A percentile compares a stretch with the other conserved stretches of the same genome.
Conservation (phyloP, 2,113 vertebrate species). For the Scomber colias region DNA sequence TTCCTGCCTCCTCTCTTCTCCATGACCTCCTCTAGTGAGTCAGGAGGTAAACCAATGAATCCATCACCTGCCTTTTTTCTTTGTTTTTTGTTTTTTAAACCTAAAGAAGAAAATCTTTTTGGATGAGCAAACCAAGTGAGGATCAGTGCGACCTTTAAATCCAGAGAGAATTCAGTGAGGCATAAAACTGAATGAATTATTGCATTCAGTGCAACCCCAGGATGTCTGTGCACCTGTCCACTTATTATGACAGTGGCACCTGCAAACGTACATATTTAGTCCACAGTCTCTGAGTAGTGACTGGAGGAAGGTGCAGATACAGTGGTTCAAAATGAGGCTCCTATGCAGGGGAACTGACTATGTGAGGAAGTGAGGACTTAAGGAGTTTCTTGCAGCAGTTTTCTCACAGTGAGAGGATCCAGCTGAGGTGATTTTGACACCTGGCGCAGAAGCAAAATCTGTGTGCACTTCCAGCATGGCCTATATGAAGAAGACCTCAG, state of each 20-base stretch:
- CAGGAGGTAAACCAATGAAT: no score
- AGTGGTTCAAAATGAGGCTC: slow-evolving; percentile 27
- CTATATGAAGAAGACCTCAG: slow-evolving; percentile 1
- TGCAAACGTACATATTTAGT: background rate
- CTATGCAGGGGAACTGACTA: slow-evolving; percentile 7
- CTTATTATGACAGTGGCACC: background rate
- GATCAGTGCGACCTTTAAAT: background rate
- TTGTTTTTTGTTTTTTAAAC: background rate
- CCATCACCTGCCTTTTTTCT: no score
- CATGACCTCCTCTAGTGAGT: no score
- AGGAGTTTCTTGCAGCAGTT: slow-evolving; percentile 19
- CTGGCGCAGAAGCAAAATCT: slow-evolving; percentile 7
- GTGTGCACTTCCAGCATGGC: slow-evolving; percentile 1
- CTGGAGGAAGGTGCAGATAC: slow-evolving; percentile 2
- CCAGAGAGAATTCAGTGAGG: background rate
- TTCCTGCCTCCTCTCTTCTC: no score
- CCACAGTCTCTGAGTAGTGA: background rate
- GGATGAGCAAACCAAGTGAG: background rate
- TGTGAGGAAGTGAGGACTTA: background rate
- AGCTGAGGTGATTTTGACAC: slow-evolving; percentile 20
- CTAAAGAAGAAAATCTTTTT: background rate
- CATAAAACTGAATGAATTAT: background rate
- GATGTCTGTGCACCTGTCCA: background rate
- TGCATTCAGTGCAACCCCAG: background rate
- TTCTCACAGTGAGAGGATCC: background rate